Conservation (phyloP, 1,140 invertebrate species). For the Heliothis subflexa region DNA sequence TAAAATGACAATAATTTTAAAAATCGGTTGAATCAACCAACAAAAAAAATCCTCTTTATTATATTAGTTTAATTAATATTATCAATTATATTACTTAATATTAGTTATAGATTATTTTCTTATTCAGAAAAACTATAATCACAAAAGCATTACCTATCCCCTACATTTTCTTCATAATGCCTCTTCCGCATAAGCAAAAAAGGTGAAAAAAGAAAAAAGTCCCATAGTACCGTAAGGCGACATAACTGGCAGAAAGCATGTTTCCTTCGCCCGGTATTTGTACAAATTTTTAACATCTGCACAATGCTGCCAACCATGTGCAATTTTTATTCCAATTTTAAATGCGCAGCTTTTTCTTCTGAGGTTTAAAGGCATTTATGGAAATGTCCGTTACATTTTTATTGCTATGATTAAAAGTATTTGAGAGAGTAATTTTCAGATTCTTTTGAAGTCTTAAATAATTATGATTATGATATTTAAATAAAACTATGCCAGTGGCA, state of each 20-base stretch:
- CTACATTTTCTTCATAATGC: not conserved
- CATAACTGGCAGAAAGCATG: constrained; percentile 45
- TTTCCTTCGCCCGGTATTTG: constrained; percentile 59
- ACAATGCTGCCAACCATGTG: constrained; percentile 52
- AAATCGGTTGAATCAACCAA: too few species aligned
- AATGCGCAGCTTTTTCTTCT: constrained; percentile 23
- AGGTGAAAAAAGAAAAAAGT: not conserved
- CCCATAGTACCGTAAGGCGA: constrained; percentile 26
- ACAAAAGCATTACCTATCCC: not conserved
- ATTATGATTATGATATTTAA: not conserved
- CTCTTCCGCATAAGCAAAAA: constrained; percentile 1
- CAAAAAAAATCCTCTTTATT: too few species aligned
- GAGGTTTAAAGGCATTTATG: constrained; percentile 21
- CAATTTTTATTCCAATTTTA: constrained; percentile 35
- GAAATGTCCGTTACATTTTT: constrained; percentile 15
- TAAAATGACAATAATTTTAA: too few species aligned
- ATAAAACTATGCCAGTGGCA: too few species aligned
- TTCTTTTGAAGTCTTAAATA: not conserved
- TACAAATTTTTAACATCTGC: constrained; percentile 65
- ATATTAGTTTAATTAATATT: too few species aligned
- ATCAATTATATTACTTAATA: too few species aligned
- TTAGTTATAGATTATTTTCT: too few species aligned
- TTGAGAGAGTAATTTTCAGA: not conserved
- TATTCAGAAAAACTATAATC: not conserved
- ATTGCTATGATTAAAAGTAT: not conserved